These are phyloP conservation scores for Lepidocolaptes lacrymiger DNA, from an alignment of 2,797 vertebrate species.

Conservation along the genomic window DNA sequence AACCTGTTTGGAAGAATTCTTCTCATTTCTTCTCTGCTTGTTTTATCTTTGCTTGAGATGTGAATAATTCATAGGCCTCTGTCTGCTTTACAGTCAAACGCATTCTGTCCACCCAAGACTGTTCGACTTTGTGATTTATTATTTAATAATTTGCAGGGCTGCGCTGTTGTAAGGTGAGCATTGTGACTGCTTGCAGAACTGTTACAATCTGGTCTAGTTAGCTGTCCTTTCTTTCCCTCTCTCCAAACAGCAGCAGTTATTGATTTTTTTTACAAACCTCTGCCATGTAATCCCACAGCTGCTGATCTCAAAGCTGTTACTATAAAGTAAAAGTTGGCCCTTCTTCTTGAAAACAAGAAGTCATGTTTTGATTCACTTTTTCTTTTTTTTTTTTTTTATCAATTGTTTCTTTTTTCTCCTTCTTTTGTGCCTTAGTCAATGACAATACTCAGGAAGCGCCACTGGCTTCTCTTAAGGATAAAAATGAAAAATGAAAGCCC, in stretches of 20 bases:
- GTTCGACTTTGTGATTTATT: constrained; percentile 91
- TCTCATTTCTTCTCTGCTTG: constrained; percentile 83
- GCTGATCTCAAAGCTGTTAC: constrained; percentile 84
- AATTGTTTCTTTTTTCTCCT: constrained; percentile 69
- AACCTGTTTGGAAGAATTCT: constrained; percentile 83
- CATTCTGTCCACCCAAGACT: constrained; percentile 87
- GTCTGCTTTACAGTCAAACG: constrained; percentile 88
- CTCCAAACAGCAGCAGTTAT: constrained; percentile 84
- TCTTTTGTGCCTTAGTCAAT: constrained; percentile 59
- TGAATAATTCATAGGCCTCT: constrained; percentile 90
- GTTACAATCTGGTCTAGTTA: constrained; percentile 88
- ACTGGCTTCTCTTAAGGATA: constrained; percentile 63
- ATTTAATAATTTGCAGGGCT: constrained; percentile 90
- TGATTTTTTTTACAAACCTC: constrained; percentile 84
- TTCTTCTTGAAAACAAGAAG: constrained; percentile 81
- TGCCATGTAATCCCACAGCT: constrained; percentile 81
- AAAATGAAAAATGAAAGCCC: constrained; percentile 65
- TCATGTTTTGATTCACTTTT: constrained; percentile 73
- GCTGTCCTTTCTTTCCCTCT: constrained; percentile 84
- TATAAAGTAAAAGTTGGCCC: constrained; percentile 82
- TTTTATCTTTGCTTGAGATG: constrained; percentile 86
- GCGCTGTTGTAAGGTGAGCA: constrained; percentile 85
- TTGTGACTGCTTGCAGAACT: constrained; percentile 86
- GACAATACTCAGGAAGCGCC: constrained; percentile 58
- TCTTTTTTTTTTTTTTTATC: constrained; percentile 56